Conservation (phyloP, 2,888 invertebrate genomes). For the Nomada ferruginata region DNA sequence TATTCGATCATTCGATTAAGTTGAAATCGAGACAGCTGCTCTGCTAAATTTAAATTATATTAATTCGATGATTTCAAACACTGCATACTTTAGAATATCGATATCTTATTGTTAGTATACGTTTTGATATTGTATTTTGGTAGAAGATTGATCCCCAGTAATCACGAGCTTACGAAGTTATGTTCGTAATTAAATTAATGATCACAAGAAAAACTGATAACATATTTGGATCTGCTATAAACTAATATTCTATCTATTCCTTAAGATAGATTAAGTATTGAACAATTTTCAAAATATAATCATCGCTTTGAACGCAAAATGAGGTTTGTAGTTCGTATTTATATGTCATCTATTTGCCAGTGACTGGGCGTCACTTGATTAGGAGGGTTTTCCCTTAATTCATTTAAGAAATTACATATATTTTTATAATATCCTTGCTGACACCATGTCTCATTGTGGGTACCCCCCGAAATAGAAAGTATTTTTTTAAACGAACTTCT, state of each 20-base stretch:
- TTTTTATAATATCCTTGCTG: slow-evolving; percentile 90
- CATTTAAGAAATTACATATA: slow-evolving; percentile 76
- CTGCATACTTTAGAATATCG: not conserved
- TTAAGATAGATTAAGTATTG: slow-evolving; percentile 35
- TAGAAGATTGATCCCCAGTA: slow-evolving; percentile 50
- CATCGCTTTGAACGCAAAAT: slow-evolving; percentile 65
- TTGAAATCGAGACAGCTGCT: not conserved
- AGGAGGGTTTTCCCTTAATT: slow-evolving; percentile 80
- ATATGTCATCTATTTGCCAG: slow-evolving; percentile 80
- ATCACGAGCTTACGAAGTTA: slow-evolving; percentile 39
- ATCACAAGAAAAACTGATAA: slow-evolving; percentile 45
- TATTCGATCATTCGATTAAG: slow-evolving; percentile 16
- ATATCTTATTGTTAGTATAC: slow-evolving; percentile 2
- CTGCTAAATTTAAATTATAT: slow-evolving; percentile 27
- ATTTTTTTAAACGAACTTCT: slow-evolving; percentile 91
- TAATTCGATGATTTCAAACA: slow-evolving; percentile 17
- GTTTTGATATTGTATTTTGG: slow-evolving; percentile 12
- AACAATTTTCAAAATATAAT: slow-evolving; percentile 51
- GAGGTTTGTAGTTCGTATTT: slow-evolving; percentile 53
- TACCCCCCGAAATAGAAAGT: slow-evolving; percentile 91
- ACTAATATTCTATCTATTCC: slow-evolving; percentile 14
- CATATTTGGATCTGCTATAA: slow-evolving; percentile 13
- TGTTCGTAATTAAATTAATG: slow-evolving; percentile 29
- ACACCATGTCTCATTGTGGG: slow-evolving; percentile 98
- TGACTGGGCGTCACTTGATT: slow-evolving; percentile 70